A percentile compares a stretch with the other conserved stretches of the same genome.
Conservation (phyloP, 2,888 invertebrate species). For the Volucella inanis region DNA sequence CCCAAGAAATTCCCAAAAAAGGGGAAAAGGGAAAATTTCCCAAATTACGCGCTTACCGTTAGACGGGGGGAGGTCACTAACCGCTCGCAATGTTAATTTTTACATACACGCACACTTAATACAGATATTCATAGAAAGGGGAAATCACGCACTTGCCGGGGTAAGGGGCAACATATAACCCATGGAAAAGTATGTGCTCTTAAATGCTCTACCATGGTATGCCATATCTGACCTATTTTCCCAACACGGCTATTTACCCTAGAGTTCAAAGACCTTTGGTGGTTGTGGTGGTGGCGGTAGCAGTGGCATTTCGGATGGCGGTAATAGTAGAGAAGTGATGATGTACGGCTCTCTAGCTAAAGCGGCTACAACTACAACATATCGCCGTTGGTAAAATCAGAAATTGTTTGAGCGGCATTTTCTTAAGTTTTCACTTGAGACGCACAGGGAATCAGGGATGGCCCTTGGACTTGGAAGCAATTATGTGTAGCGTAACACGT, state of each 20-base stretch:
- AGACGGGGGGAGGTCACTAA: conserved; percentile 69
- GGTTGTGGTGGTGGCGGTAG: conserved; percentile 20
- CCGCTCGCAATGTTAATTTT: conserved; percentile 62
- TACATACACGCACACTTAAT: conserved; percentile 16
- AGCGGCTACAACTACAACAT: too few relatives aligned
- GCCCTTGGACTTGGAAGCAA: neutral
- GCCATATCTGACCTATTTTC: conserved; percentile 80
- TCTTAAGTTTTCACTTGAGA: conserved; percentile 56
- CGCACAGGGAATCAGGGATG: neutral
- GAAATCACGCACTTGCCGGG: conserved; percentile 63
- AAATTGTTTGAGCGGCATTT: conserved; percentile 63
- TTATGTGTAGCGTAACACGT: conserved; percentile 24
- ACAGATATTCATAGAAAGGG: conserved; percentile 22
- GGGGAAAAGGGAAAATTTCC: conserved; percentile 43
- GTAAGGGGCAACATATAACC: conserved; percentile 49
- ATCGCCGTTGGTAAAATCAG: conserved; percentile 39
- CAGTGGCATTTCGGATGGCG: neutral
- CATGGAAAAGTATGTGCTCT: conserved; percentile 14
- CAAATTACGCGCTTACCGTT: conserved; percentile 60
- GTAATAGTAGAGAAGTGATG: too few relatives aligned
- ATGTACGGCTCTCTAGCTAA: too few relatives aligned
- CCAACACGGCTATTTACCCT: conserved; percentile 76
- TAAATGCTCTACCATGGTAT: conserved; percentile 46
- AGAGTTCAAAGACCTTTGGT: conserved; percentile 81
- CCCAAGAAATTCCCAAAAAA: conserved; percentile 2